Base-by-base conservation (phyloP, 2,113 vertebrate genomes). In the Tetrao urogallus region DNA sequence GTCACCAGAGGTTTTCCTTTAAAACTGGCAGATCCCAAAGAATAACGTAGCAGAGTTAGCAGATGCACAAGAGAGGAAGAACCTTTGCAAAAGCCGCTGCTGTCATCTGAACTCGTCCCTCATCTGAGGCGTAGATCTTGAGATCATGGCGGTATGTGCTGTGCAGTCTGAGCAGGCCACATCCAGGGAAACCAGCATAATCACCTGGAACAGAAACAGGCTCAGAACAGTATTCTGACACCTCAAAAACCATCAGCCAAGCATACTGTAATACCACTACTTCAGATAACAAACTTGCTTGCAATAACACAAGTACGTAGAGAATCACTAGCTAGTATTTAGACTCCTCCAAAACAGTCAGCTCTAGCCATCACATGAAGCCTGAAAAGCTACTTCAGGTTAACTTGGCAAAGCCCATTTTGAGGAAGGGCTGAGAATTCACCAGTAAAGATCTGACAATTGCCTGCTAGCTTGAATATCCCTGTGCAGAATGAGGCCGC, bases 61-160 rank as follows among this genome's bases (percentile, higher is more conserved):
- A 1, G 78, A 65, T 52, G 83, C 19, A 22, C 54, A 34, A 56
- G 64, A 81, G 18, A 70, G 12, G 13, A 56, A 72, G 54, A 65
- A 99, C 99, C 98, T 99, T 99, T 73, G 99, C 99, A 94, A 99
- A 99, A 56, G 99, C 99, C 48, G 99, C 99, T 15, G 99, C 99
- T 3, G 99, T 99, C 99, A 99, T 99, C 97, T 99, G 99, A 52
- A 99, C 99, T 27, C 99, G 97, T 64, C 99, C 99, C 94, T 99
- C 99, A 7, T 99, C 99, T 0, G 99, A 99, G 9, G 99, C 99
- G 2, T 99, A 99, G 93, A 99, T 99, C 98, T 99, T 99, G 93
- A 99, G 98, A 95, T 99, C 99, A 0, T 99, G 99, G 27, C 99
- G 98, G 76, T 99, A 99, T 47, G 99, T 99, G 97, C 99, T 99